Conservation (phyloP, 2,797 vertebrate species). For the Eidolon dupreanum region DNA sequence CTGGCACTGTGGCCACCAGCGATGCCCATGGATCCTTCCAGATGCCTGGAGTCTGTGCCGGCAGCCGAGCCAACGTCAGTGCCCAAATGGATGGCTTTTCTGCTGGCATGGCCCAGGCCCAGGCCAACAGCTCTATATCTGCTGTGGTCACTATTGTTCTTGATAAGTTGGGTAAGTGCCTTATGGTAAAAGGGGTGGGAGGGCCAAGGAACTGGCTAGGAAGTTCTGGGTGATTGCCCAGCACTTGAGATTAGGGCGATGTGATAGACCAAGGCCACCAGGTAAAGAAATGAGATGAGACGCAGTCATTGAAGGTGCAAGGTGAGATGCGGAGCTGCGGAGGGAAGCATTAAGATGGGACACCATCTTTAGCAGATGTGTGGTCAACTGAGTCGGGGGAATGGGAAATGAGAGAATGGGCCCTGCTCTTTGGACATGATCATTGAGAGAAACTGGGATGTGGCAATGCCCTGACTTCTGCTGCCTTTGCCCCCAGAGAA, state of each 20-base stretch:
- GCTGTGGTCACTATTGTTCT: conserved; percentile 88
- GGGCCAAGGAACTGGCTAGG: background rate
- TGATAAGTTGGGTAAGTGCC: conserved; percentile 88
- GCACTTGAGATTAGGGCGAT: background rate
- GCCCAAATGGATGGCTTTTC: conserved; percentile 90
- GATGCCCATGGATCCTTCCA: conserved; percentile 89
- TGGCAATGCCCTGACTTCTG: background rate
- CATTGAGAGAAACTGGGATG: background rate
- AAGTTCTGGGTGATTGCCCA: background rate
- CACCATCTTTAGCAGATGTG: background rate
- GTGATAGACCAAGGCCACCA: background rate
- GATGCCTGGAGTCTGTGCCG: conserved; percentile 88
- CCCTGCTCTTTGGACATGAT: background rate
- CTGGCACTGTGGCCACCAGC: conserved; percentile 84
- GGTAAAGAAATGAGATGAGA: background rate
- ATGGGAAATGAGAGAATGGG: background rate
- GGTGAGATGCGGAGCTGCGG: background rate
- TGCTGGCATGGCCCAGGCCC: conserved; percentile 77
- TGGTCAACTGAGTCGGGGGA: background rate
- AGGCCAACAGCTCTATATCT: conserved; percentile 84
- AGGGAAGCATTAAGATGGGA: background rate
- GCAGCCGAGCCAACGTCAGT: conserved; percentile 80
- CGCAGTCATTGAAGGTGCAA: background rate
- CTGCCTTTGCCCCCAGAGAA: conserved; percentile 87
- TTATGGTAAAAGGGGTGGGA: fast-evolving